Base-by-base conservation (phyloP, 2,113 vertebrate species). In the Anas platyrhynchos region DNA sequence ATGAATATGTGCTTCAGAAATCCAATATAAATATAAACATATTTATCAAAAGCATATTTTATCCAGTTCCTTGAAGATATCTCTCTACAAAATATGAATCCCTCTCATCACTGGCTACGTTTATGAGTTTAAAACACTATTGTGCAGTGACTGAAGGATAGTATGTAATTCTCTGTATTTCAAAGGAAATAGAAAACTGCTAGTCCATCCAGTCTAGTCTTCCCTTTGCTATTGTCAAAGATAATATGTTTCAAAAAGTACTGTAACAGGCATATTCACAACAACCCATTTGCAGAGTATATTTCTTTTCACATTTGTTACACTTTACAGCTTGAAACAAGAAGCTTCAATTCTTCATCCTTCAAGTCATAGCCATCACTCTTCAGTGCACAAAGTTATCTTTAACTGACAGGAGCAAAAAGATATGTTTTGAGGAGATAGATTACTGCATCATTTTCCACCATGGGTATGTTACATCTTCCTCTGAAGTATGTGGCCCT, bases 391-490 rank as follows among this genome's bases (percentile, higher is more conserved):
- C 50, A 68, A 85, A 43, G 72, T 36, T 83, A 80, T 90, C 56
- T 88, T 88, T 81, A 94, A 82, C 34, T 91, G 72, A 38, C 72
- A 96, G 81, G 78, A 74, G 20, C 75, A 77, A 72, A 62, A 83
- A 71, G 41, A 78, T 50, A 12, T 10, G 2, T 77, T 91, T 79
- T 58, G 44, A 59, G 63, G 65, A 55, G 34, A 20, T 41, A 93
- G 25, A 22, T 77, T 74, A 38, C 25, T 86, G 59, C 36, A 77
- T 79, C 36, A 52, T 81, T 93, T 89, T 89, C 68, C 23, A 23
- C 44, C 61, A 50, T 0, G 8, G 16, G 8, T 58, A 44, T 20
- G 7, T 61, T 89, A n/a, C 52, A 27, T 52, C 55, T 81, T 67
- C 43, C 46, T 34, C 46, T 86, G 63, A 78, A 80, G 11, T 32